Base-by-base conservation (phyloP, 2,113 vertebrate genomes). In the Anoura caudifer region DNA sequence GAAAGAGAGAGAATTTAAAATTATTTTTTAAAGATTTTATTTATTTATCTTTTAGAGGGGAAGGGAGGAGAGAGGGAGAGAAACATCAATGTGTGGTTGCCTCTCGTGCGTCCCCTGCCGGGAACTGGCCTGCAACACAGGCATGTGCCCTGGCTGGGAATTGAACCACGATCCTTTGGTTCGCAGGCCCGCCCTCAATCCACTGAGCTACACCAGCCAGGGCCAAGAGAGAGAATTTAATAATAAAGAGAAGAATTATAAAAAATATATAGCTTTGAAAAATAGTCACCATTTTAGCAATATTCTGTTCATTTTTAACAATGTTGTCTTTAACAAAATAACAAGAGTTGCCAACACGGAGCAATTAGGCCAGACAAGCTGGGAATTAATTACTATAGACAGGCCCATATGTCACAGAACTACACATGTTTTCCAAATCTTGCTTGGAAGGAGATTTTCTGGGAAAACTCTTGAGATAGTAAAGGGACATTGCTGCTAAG, bases 311-410 rank as follows among this genome's bases (percentile, higher is more conserved):
- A 59, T 96, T 95, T 91, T 96, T 95, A 90, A 73, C 70, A 95
- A 92, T 73, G 52, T 84, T 96, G 70, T 87, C 50, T 96, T 94
- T 97, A 96, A 90, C 96, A 96, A 90, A 96, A 97, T 85, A 97
- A 96, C 77, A 95, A 91, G 89, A 77, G 65, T 92, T 69, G 88
- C 91, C 93, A 97, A 95, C 93, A 95, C 89, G 91, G 91, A 94
- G 67, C 94, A 97, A 96, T 97, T 96, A 95, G 95, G 83, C 95
- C 90, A 92, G 80, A 97, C 94, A 95, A 96, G 94, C 41, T 94
- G 94, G 95, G 91, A 97, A 98, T 98, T 97, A 97, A 97, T 98
- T 96, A 94, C 82, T 94, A 20, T 82, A 88, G 85, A 96, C 93
- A 96, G 69, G 73, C 63, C 89, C 97, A 97, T 98, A 96, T 98